A percentile compares a stretch with the other conserved stretches of the same genome.
Evolutionary conservation across 2,888 invertebrate species (phyloP).

Genomic region (Caenorhabditis sp.): DNA sequence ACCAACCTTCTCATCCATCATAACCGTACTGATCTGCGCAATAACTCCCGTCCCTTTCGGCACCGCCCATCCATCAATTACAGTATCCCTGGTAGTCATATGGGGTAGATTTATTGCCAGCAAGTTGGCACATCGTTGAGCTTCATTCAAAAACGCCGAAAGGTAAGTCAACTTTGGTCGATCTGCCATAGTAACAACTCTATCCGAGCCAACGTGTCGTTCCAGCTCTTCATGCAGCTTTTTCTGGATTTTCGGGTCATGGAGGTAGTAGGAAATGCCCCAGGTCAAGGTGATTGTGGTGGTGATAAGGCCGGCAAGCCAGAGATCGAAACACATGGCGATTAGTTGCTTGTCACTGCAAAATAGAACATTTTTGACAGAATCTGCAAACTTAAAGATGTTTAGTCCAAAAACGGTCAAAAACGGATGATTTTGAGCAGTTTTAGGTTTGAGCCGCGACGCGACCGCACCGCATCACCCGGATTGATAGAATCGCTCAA

Average conservation of each 20-base stretch:
- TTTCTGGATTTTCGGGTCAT: constrained; percentile 52
- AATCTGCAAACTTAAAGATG: too few species aligned
- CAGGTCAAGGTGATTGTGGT: constrained; percentile 68
- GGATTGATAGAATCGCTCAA: too few species aligned
- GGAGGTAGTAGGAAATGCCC: constrained; percentile 62
- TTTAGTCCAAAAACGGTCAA: too few species aligned
- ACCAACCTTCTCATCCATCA: constrained; percentile 57
- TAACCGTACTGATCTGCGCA: constrained; percentile 64
- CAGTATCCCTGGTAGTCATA: constrained; percentile 33
- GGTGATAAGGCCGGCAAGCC: constrained; percentile 67
- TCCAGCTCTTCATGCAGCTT: constrained; percentile 67
- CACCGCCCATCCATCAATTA: constrained; percentile 38
- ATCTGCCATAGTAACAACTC: constrained; percentile 60
- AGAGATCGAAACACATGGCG: constrained; percentile 65
- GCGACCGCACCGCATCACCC: too few species aligned
- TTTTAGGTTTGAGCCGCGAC: too few species aligned
- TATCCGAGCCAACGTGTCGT: constrained; percentile 50
- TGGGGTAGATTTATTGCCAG: constrained; percentile 53
- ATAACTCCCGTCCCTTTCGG: constrained; percentile 52
- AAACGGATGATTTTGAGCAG: too few species aligned
- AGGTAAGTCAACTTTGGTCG: constrained; percentile 58
- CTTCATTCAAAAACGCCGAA: constrained; percentile 67
- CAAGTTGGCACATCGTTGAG: constrained; percentile 54
- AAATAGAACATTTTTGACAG: background rate
- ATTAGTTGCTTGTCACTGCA: constrained; percentile 47